Conservation (phyloP, 2,113 vertebrate genomes). For the Brachyhypopomus occidentalis region DNA sequence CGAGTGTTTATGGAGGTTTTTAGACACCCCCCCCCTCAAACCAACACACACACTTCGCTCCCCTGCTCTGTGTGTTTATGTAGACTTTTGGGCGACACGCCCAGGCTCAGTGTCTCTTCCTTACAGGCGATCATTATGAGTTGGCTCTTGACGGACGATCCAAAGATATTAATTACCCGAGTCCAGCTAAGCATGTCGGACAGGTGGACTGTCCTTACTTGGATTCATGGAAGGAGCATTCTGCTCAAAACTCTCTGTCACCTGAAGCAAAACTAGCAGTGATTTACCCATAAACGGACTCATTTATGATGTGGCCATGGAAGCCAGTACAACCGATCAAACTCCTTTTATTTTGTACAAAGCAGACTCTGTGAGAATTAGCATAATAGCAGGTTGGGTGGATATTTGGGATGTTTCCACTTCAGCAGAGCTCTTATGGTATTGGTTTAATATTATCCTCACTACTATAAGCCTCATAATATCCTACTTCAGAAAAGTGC, state of each 20-base stretch:
- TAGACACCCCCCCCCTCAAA: neutral
- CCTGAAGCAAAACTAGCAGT: neutral
- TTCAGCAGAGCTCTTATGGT: too few relatives aligned
- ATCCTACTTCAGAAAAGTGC: neutral
- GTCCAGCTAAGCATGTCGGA: neutral
- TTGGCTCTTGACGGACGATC: slow-evolving; percentile 30
- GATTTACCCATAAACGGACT: too few relatives aligned
- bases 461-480: too few relatives aligned
- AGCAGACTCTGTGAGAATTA: too few relatives aligned
- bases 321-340: too few relatives aligned
- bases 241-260: neutral
- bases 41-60: neutral
- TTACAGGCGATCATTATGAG: slow-evolving; percentile 36
- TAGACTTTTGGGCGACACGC: slow-evolving; percentile 31
- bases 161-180: slow-evolving; percentile 46
- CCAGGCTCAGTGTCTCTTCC: slow-evolving; percentile 11
- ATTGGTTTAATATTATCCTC: too few relatives aligned
- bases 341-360: too few relatives aligned
- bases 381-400: too few relatives aligned
- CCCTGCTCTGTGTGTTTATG: slow-evolving; percentile 30
- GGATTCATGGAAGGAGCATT: slow-evolving; percentile 2
- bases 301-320: neutral
- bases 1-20: slow-evolving; percentile 38
- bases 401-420: too few relatives aligned
- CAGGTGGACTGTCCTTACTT: neutral